Percentiles rank a stretch among this genome's conserved stretches.
These are phyloP conservation scores for Alcedo atthis DNA, from an alignment of 2,797 vertebrate species.

Conservation along the genomic window DNA sequence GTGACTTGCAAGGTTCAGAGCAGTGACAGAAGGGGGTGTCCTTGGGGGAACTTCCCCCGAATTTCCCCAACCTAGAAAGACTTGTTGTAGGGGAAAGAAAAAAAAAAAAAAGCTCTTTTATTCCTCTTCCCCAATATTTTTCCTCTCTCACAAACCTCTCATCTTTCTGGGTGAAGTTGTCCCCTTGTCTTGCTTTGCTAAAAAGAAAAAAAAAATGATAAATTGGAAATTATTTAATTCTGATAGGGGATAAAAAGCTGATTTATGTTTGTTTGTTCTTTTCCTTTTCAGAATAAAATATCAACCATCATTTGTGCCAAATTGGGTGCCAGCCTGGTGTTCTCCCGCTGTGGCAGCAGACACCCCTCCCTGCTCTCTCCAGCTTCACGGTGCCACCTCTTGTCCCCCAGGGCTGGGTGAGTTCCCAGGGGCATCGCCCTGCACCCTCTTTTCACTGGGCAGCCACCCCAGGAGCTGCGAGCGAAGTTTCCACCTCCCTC, in stretches of 20 bases:
- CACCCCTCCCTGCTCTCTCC: not conserved
- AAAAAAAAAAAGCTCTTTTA: not conserved
- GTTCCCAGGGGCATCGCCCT: not conserved
- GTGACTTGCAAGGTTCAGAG: not conserved
- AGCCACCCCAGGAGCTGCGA: not conserved
- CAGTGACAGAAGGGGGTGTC: not conserved
- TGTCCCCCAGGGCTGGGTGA: not conserved
- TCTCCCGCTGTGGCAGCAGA: not conserved
- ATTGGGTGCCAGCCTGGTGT: not conserved
- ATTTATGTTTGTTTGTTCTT: not conserved
- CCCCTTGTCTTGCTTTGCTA: not conserved
- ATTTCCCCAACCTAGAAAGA: not conserved
- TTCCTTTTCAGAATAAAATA: too few species aligned
- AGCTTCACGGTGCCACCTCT: not conserved
- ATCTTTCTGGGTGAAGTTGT: not conserved
- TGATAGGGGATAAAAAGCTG: not conserved
- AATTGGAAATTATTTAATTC: not conserved
- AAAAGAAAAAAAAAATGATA: too few species aligned
- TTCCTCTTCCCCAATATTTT: not conserved
- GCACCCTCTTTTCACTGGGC: accelerated
- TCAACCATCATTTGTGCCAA: not conserved
- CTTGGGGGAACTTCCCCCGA: not conserved
- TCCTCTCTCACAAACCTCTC: not conserved
- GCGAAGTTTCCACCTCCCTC: not conserved
- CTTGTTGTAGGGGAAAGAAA: too few species aligned